Conservation (phyloP, 37 sponge, comb jelly and placozoan genomes). For the Beroe forskalii region DNA sequence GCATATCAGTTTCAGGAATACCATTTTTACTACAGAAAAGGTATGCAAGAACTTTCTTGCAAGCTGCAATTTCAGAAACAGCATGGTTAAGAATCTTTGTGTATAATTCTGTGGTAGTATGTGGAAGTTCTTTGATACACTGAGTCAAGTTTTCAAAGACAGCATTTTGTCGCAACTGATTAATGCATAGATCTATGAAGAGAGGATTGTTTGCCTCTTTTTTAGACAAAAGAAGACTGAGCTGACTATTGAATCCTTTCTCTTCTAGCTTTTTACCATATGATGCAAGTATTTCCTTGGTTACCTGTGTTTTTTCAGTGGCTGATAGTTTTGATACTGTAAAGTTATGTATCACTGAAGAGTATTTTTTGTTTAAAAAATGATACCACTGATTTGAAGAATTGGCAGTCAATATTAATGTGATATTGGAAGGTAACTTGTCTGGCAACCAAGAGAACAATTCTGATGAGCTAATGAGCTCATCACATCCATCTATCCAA, state of each 20-base stretch:
- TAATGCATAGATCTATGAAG: conserved; percentile 76
- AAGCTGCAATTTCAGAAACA: not conserved
- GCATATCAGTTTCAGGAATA: conserved; percentile 36
- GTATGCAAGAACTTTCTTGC: not conserved
- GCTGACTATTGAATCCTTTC: conserved; percentile 92
- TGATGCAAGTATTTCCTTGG: conserved; percentile 72
- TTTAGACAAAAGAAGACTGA: conserved; percentile 84
- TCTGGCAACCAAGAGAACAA: conserved; percentile 63
- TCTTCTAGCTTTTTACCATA: conserved; percentile 94
- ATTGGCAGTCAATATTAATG: conserved; percentile 66
- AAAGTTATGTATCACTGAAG: conserved; percentile 53
- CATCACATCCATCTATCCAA: conserved; percentile 54
- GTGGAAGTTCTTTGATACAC: conserved; percentile 38
- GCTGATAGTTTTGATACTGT: conserved; percentile 67
- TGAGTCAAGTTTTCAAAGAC: conserved; percentile 19
- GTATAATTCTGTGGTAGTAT: conserved; percentile 23
- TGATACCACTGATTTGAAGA: conserved; percentile 73
- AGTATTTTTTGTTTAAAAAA: conserved; percentile 69
- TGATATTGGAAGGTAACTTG: conserved; percentile 14
- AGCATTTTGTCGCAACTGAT: conserved; percentile 17
- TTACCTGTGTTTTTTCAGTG: conserved; percentile 88
- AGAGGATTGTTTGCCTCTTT: conserved; percentile 91
- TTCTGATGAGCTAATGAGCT: not conserved
- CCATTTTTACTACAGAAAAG: conserved; percentile 49
- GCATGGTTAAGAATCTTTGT: not conserved